A percentile compares a stretch with the other conserved stretches of the same genome.
Conservation (phyloP, 1,140 invertebrate species). For the Pseudomyrmex cubaensis region DNA sequence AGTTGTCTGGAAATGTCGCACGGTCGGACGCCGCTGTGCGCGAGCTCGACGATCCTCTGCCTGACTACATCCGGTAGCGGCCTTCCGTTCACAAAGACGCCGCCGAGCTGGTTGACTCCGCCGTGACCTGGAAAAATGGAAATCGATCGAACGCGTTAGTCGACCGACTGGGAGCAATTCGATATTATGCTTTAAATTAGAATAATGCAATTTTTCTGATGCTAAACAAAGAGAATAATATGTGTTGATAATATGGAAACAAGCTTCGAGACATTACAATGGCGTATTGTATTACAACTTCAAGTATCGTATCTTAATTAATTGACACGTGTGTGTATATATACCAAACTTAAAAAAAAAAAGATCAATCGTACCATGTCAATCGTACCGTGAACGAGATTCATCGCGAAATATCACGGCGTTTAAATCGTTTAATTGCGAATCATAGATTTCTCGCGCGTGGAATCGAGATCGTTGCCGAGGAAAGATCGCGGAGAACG, state of each 20-base stretch:
- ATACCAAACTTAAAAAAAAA: neutral
- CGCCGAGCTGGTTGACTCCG: slow-evolving; percentile 98
- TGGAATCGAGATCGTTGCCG: slow-evolving; percentile 22
- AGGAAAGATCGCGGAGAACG: slow-evolving; percentile 38
- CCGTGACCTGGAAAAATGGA: slow-evolving; percentile 91
- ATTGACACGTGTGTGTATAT: neutral
- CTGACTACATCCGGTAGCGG: slow-evolving; percentile 97
- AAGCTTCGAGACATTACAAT: too few species aligned
- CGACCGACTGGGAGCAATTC: slow-evolving; percentile 12
- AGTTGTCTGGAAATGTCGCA: slow-evolving; percentile 97
- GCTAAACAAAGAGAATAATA: neutral
- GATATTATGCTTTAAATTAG: neutral
- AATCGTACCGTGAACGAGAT: slow-evolving; percentile 21
- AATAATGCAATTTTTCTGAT: neutral
- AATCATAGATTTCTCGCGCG: slow-evolving; percentile 32
- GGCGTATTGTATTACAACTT: neutral
- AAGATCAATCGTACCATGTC: neutral
- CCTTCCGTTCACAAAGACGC: slow-evolving; percentile 98
- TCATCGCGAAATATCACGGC: slow-evolving; percentile 34
- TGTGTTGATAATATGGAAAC: neutral
- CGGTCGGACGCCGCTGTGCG: slow-evolving; percentile 97
- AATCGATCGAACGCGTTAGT: slow-evolving; percentile 76
- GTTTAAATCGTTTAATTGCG: slow-evolving; percentile 40
- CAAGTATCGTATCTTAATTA: too few species aligned
- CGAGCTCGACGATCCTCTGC: slow-evolving; percentile 97